Percentiles rank a stretch among this genome's conserved stretches.
phyloP scores from a whole-genome alignment of 2,888 invertebrate species.

The Archips xylosteana region DNA sequence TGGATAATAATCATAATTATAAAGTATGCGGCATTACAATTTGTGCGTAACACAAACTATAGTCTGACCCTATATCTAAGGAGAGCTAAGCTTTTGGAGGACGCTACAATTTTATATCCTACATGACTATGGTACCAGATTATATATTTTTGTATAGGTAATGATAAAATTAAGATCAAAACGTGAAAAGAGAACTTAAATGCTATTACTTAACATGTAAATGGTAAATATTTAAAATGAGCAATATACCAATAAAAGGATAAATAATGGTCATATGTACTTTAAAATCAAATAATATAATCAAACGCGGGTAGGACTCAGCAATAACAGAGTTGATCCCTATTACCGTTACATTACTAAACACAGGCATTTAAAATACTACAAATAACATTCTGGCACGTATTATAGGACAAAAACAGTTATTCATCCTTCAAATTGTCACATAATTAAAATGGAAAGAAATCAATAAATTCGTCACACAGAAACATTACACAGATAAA shows the following conservation, averaged over 20 bases:
- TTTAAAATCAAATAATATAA: conserved; percentile 64
- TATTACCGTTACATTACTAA: conserved; percentile 64
- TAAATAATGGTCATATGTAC: conserved; percentile 76
- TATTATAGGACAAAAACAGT: conserved; percentile 69
- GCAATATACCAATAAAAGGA: conserved; percentile 79
- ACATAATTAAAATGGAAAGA: conserved; percentile 58
- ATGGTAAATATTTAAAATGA: conserved; percentile 83
- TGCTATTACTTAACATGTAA: conserved; percentile 72
- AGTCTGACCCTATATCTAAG: conserved; percentile 58
- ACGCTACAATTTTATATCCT: conserved; percentile 59
- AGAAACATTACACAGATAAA: conserved; percentile 60
- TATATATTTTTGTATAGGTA: conserved; percentile 56
- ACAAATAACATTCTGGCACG: conserved; percentile 83
- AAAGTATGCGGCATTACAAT: conserved; percentile 53
- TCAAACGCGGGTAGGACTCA: conserved; percentile 58
- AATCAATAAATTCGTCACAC: conserved; percentile 72
- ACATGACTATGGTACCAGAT: conserved; percentile 67
- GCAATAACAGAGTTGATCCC: conserved; percentile 68
- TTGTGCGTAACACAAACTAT: conserved; percentile 75
- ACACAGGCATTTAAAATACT: conserved; percentile 70
- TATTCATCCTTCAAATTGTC: conserved; percentile 65
- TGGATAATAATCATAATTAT: conserved; percentile 40
- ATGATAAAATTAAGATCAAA: conserved; percentile 65
- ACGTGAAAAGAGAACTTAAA: conserved; percentile 71
- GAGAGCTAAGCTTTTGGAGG: conserved; percentile 64